Base-by-base conservation (phyloP, 2,797 vertebrate genomes). In the Eidolon dupreanum region DNA sequence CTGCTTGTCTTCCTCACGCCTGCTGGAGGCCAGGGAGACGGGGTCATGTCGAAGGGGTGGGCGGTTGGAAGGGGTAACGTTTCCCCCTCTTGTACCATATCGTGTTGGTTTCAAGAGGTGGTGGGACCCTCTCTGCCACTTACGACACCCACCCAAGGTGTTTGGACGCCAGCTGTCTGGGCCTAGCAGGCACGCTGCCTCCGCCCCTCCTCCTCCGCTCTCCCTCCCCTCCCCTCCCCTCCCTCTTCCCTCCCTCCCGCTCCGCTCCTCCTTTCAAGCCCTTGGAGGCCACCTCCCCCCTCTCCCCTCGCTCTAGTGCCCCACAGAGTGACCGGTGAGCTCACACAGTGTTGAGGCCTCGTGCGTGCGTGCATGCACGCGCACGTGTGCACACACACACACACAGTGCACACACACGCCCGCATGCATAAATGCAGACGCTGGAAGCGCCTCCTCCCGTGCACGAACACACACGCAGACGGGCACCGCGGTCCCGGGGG, bases 401-500 rank as follows among this genome's bases (percentile, higher is more conserved):
- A 43, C 41, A 10, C 41, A 43, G 8, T 2, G 38, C 17, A 19
- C 17, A n/a, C 4, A 17, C 24, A 31, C n/a, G 79, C 36, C n/a
- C 43, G 43, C 1, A 2, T 9, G 13, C 7, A 6, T n/a, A 20
- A 20, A 24, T 1, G 15, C 38, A 81, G 26, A 59, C 8, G 0
- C n/a, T 10, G 55, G 70, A 65, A 51, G 78, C 26, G 17, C 75
- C 46, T 2, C 41, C 9, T 33, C 53, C 16, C 0, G 13, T 28
- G 41, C 17, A 1, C 4, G 10, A 26, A 22, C 66, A 0, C 38
- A 22, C 66, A 0, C 38, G 38, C n/a, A 36, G 31, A 31, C 5
- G 5, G 3, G 0, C 8, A 17, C 24, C 0, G 0, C 6, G 2
- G 73, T 24, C 38, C 5, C 0, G 5, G 2, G 12, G 2, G 8